A percentile compares a stretch with the other conserved stretches of the same genome.
phyloP scores from a whole-genome alignment of 1,140 invertebrate species.

The Harlomillsia oculata region DNA sequence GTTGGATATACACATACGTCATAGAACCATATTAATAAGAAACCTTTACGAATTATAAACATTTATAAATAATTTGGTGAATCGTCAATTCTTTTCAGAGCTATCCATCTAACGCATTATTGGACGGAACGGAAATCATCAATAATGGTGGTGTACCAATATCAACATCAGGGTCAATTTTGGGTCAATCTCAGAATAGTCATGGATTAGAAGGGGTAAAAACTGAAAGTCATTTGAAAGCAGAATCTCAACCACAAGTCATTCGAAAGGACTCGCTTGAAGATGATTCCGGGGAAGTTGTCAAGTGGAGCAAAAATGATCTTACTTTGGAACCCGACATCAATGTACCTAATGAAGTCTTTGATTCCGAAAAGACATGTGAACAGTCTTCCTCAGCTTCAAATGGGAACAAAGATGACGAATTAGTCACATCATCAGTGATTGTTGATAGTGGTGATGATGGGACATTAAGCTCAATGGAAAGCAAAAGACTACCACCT shows the following conservation, averaged over 20 bases:
- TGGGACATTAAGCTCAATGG: no score
- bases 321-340: conserved; percentile 5
- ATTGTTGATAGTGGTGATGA: neutral
- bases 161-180: no score
- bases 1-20: no score
- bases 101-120: neutral
- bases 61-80: no score
- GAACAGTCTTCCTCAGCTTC: neutral
- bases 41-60: no score
- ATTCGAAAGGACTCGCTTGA: conserved; percentile 19
- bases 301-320: neutral
- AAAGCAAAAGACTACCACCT: conserved; percentile 34
- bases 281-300: conserved; percentile 9
- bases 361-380: conserved; percentile 1
- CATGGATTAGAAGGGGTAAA: neutral
- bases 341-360: conserved; percentile 25
- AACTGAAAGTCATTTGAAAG: no score
- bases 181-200: no score
- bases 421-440: neutral
- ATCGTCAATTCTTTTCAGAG: no score
- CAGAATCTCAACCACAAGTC: neutral
- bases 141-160: no score
- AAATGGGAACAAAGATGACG: neutral
- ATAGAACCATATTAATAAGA: no score
- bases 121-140: neutral